Conservation (phyloP, 2,113 vertebrate genomes). For the Fulmarus glacialis region DNA sequence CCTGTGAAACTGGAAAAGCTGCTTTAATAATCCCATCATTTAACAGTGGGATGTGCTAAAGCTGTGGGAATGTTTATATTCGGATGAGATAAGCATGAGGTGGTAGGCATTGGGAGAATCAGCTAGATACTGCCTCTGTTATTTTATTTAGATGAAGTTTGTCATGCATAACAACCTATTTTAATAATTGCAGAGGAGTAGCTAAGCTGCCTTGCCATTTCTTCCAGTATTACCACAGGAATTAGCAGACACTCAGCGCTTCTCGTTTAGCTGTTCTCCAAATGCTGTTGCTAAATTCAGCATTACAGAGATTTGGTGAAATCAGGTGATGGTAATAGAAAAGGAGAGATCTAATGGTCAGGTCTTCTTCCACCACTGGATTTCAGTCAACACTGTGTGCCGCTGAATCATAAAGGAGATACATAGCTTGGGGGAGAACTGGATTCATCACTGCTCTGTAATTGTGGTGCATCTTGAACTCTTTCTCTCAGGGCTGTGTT, state of each 20-base stretch:
- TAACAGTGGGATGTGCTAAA: neutral
- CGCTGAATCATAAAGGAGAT: neutral
- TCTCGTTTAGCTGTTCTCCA: neutral
- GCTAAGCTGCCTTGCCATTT: neutral
- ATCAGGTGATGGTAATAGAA: neutral
- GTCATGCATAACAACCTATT: neutral
- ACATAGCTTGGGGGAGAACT: neutral
- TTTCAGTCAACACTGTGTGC: neutral
- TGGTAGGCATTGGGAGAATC: neutral
- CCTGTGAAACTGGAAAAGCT: neutral
- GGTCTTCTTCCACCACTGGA: neutral
- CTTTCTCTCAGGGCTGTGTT: neutral
- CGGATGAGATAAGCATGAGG: neutral
- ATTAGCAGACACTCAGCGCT: neutral
- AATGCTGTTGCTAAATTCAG: neutral
- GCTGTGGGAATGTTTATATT: neutral
- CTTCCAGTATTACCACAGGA: neutral
- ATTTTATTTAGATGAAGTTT: neutral
- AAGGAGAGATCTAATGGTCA: neutral
- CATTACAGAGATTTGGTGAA: neutral
- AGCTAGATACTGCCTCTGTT: neutral
- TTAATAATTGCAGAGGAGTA: neutral
- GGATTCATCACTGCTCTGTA: neutral
- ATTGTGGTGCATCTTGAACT: neutral
- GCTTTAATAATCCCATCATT: neutral